These are phyloP conservation scores for Oncorhynchus masou DNA, from an alignment of 2,113 vertebrate species.

Conservation along the genomic window DNA sequence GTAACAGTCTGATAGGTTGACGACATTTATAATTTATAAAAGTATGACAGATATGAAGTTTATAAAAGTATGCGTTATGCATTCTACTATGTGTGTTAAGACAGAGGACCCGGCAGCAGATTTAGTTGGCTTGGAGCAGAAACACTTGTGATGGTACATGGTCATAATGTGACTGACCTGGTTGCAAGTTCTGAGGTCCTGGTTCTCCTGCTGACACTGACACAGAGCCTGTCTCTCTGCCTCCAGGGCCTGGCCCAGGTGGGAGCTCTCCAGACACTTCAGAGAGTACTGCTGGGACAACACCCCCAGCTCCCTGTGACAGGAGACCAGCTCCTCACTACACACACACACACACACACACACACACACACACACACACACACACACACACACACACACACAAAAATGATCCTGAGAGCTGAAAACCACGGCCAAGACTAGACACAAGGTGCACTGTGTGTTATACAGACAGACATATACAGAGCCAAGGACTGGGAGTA, in stretches of 20 bases:
- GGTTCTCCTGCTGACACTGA: slow-evolving; percentile 72
- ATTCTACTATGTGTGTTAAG: background rate
- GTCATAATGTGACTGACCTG: slow-evolving; percentile 50
- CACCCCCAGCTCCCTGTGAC: slow-evolving; percentile 66
- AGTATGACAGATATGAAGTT: too few relatives aligned
- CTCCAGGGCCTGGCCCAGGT: slow-evolving; percentile 68
- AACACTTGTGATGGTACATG: too few relatives aligned
- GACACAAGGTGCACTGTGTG: background rate
- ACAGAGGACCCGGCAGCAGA: too few relatives aligned
- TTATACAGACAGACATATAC: background rate
- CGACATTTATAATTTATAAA: too few relatives aligned
- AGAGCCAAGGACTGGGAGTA: slow-evolving; percentile 8
- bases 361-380: background rate
- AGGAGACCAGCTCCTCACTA: slow-evolving; percentile 59
- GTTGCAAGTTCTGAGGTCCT: slow-evolving; percentile 66
- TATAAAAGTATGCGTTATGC: background rate
- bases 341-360: background rate
- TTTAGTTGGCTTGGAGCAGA: too few relatives aligned
- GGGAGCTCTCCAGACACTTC: slow-evolving; percentile 70
- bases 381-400: background rate
- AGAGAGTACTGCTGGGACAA: slow-evolving; percentile 71
- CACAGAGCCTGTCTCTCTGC: slow-evolving; percentile 68
- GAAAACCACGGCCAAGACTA: background rate
- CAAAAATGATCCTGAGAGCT: background rate
- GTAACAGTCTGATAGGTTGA: too few relatives aligned